These are phyloP conservation scores for Callimorpha dominula DNA, from an alignment of 2,888 invertebrate species.

Conservation along the genomic window DNA sequence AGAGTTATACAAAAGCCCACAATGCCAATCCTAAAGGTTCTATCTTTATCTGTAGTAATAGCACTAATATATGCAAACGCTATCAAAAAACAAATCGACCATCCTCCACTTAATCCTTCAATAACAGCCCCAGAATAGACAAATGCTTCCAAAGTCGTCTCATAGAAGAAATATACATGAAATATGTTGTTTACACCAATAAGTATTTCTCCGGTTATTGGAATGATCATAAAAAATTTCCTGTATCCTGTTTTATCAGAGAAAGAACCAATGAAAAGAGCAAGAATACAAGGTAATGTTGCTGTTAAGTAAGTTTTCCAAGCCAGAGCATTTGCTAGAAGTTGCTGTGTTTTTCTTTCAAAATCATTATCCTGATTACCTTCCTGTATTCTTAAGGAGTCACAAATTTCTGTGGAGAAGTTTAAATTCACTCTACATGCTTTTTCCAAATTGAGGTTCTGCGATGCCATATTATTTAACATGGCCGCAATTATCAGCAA, in stretches of 20 bases:
- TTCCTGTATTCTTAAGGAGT: slow-evolving; percentile 89
- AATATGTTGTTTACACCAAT: slow-evolving; percentile 90
- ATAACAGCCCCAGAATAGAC: slow-evolving; percentile 91
- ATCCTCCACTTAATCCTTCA: slow-evolving; percentile 92
- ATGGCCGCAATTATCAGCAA: slow-evolving; percentile 67
- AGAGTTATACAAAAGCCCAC: slow-evolving; percentile 94
- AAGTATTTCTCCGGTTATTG: slow-evolving; percentile 90
- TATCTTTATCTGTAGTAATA: slow-evolving; percentile 91
- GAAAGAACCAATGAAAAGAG: slow-evolving; percentile 93
- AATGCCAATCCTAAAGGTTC: slow-evolving; percentile 94
- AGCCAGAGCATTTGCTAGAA: slow-evolving; percentile 91
- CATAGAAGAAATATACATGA: slow-evolving; percentile 91
- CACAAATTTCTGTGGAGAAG: slow-evolving; percentile 90
- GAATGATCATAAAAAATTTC: slow-evolving; percentile 91
- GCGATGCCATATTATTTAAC: slow-evolving; percentile 89
- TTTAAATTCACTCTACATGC: slow-evolving; percentile 93
- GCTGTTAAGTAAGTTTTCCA: slow-evolving; percentile 94
- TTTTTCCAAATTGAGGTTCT: slow-evolving; percentile 93
- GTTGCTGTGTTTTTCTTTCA: slow-evolving; percentile 88
- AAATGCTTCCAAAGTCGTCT: slow-evolving; percentile 91
- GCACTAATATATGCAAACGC: slow-evolving; percentile 94
- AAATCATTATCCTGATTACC: slow-evolving; percentile 80
- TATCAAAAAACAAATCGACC: slow-evolving; percentile 93
- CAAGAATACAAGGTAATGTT: slow-evolving; percentile 91
- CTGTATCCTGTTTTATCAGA: slow-evolving; percentile 89